Evolutionary conservation across 2,113 vertebrate species (phyloP), one percentile per base, ranked within the genome.

Genomic region (Rhinogobius similis): DNA sequence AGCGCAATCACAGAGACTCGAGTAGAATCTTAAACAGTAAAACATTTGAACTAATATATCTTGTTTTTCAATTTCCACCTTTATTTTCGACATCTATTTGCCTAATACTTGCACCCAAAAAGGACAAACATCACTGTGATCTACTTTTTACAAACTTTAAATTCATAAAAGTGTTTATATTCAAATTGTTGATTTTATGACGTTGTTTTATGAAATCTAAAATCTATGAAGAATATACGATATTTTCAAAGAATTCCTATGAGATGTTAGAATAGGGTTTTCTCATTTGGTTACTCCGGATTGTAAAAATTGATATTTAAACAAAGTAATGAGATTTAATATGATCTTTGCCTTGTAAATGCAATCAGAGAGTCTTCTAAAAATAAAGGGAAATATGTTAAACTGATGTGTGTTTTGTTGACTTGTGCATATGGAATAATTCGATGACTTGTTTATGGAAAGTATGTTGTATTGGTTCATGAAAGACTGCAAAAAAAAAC

Each of bases 61-160:
- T 82, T n/a, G 52, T 27, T 18, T 2, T 76, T 23, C 21, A 11
- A 23, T 41, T 65, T 46, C 12, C 7, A 1, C 20, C 7, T n/a
- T 48, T 55, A 24, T 71, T 85, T 83, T 81, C 48, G 58, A 82
- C 71, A 67, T 84, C 9, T 52, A 13, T 13, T 26, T 12, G 70
- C 77, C 43, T 67, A 69, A 78, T 46, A 81, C 39, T n/a, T 63
- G 74, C 80, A 74, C 70, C 86, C 83, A 73, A 72, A 80, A 70
- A 82, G 6, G 81, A 86, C 87, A 90, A 83, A 86, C 79, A 78
- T 85, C 88, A 91, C 87, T 92, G 90, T 92, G 88, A 90, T 18
- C 85, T 76, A 77, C 75, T 86, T 88, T 90, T 88, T 89, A 85
- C 82, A 0, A 84, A 76, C 70, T 79, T 81, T 66, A 53, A 82